Conservation (phyloP, 2,888 invertebrate genomes). For the Chalcis sispes region DNA sequence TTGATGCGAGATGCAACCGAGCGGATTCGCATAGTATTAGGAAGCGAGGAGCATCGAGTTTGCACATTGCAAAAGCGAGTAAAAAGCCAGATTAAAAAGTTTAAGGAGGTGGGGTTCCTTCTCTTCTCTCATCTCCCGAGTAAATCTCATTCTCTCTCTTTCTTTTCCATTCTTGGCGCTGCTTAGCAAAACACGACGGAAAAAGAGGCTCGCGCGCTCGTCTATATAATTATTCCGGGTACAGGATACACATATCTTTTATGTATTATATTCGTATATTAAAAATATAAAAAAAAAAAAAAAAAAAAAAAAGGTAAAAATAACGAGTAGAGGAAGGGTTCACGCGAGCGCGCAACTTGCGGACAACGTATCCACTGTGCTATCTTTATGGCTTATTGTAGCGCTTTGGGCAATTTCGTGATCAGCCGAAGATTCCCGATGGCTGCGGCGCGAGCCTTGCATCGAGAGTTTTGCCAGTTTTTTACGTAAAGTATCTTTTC, state of each 20-base stretch:
- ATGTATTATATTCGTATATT: constrained; percentile 16
- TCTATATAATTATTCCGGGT: constrained; percentile 66
- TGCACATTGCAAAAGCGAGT: background rate
- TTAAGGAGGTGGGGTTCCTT: too few species aligned
- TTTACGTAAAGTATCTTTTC: too few species aligned
- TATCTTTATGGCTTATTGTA: constrained; percentile 74
- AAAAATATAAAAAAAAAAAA: constrained; percentile 27
- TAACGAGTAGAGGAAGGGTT: constrained; percentile 59
- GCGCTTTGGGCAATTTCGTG: constrained; percentile 71
- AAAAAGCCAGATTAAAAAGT: background rate
- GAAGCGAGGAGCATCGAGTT: background rate
- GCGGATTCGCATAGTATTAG: background rate
- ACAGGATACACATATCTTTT: constrained; percentile 62
- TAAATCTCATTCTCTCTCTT: constrained; percentile 17
- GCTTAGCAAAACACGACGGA: constrained; percentile 1
- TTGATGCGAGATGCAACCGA: background rate
- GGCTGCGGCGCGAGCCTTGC: background rate
- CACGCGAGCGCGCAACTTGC: constrained; percentile 52
- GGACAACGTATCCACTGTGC: constrained; percentile 64
- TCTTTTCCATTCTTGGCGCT: too few species aligned
- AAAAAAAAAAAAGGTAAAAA: too few species aligned
- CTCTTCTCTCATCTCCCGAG: constrained; percentile 25
- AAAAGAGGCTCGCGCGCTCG: constrained; percentile 40
- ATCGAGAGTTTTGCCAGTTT: too few species aligned
- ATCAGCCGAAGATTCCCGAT: constrained; percentile 45